These are phyloP conservation scores for Meriones unguiculatus DNA, from an alignment of 2,113 vertebrate species.

Conservation along the genomic window DNA sequence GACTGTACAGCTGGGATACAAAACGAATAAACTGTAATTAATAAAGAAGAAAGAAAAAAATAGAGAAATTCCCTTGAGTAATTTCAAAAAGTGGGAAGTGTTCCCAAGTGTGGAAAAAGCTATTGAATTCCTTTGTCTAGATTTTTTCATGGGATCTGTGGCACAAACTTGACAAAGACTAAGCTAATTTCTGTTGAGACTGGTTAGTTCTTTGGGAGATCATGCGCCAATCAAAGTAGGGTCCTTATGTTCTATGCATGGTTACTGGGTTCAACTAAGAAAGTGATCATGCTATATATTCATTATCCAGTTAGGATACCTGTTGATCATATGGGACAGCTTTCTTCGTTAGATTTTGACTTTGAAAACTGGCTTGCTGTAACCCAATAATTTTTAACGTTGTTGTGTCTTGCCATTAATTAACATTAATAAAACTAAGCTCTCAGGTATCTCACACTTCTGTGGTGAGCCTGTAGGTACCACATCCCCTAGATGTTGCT, in stretches of 20 bases:
- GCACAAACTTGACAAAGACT: neutral
- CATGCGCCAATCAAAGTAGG: neutral
- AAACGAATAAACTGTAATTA: no score
- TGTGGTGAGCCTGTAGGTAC: neutral
- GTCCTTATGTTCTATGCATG: rapidly evolving
- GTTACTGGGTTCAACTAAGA: neutral
- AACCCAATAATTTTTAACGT: neutral
- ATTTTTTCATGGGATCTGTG: neutral
- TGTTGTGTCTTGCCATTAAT: no score
- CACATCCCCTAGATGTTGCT: neutral
- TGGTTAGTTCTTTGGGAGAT: no score
- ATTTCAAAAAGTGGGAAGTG: neutral
- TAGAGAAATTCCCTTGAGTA: neutral
- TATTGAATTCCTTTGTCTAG: neutral
- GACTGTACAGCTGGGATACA: no score
- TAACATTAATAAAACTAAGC: neutral
- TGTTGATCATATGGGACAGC: no score
- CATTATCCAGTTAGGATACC: neutral
- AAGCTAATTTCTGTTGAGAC: neutral
- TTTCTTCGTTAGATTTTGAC: neutral
- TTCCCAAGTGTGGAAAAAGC: neutral
- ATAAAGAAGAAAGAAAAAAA: no score
- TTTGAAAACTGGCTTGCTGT: neutral
- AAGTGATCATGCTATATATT: neutral
- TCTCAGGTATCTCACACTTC: neutral